Base-by-base conservation (phyloP, 1,140 invertebrate species). In the Meloidogyne floridensis region DNA sequence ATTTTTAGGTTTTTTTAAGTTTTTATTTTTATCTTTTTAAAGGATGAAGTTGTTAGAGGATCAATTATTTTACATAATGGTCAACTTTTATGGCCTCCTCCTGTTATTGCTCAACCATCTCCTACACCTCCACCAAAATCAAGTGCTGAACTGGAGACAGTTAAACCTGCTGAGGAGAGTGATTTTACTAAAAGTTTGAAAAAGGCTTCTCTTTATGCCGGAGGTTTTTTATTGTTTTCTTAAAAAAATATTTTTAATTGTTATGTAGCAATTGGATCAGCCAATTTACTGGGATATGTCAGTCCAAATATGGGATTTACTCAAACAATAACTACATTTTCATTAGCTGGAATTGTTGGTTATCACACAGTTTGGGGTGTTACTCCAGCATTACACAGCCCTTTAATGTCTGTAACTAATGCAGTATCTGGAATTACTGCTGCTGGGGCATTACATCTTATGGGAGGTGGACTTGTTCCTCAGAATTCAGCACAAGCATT, bases 351-450 rank as follows among this genome's bases (percentile, higher is more conserved):
- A 89, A 93, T 96, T 87, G 94, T 95, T 59, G 95, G 95, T 92
- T 93, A 95, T 91, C 94, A 96, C 91, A 96, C 95, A 5, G 95
- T 96, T 32, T 96, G 95, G 95, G 94, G 94, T 72, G 95, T 96
- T 7, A 94, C 94, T 13, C 95, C 95, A 32, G 94, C 95, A 53
- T 92, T 96, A 8, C 95, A 96, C 91, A 95, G 94, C 5, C 95
- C 95, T 4, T 92, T 96, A 15, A 96, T 96, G 95, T 95, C 94
- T 3, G 95, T 96, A 0, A 96, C 95, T 2, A 96, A 96, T 91
- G 95, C 95, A 80, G 94, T 96, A 84, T 95, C 94, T 18, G 95
- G 95, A 43, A 95, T 95, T 84, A 96, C 95, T 1, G 94, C 95
- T 75, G 95, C 95, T 20, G 95, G 95, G 80, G 95, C 94, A 4